phyloP scores from a whole-genome alignment of 1,140 invertebrate species.

The Drosophila funebris region DNA sequence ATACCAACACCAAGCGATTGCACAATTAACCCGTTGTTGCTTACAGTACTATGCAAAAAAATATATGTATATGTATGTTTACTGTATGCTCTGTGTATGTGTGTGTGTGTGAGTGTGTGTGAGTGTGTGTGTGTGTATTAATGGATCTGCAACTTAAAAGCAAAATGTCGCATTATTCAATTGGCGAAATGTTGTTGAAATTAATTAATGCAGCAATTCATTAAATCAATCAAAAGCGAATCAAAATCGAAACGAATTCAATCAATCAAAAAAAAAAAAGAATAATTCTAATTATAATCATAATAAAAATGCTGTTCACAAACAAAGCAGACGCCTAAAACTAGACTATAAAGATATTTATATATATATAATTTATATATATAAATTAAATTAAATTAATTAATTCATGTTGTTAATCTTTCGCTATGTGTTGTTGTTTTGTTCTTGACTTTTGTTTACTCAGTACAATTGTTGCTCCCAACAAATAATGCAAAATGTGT shows the following conservation, averaged over 20 bases:
- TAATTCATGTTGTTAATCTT: not conserved
- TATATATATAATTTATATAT: constrained; percentile 7
- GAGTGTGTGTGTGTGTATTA: not conserved
- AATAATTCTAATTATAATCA: no score
- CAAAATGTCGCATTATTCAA: constrained; percentile 7
- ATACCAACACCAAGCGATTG: constrained; percentile 83
- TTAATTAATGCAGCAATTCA: constrained; percentile 3
- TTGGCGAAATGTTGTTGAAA: constrained; percentile 3
- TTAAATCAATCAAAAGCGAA: not conserved
- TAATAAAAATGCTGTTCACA: constrained; percentile 63
- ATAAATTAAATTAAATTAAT: not conserved
- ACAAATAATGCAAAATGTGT: not conserved
- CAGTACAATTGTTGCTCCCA: constrained; percentile 13
- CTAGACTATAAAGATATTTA: constrained; percentile 29
- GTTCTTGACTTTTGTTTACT: constrained; percentile 1
- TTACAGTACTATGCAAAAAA: constrained; percentile 71
- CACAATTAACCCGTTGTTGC: constrained; percentile 83
- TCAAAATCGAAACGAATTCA: constrained; percentile 7
- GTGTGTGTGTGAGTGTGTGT: constrained; percentile 6
- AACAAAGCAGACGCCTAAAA: constrained; percentile 35
- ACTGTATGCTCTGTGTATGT: constrained; percentile 2
- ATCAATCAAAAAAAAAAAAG: not conserved
- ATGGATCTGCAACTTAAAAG: constrained; percentile 3
- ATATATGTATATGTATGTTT: constrained; percentile 19
- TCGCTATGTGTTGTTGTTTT: not conserved